These are phyloP conservation scores for Nowickia ferox DNA, from an alignment of 2,888 invertebrate species.

Conservation along the genomic window DNA sequence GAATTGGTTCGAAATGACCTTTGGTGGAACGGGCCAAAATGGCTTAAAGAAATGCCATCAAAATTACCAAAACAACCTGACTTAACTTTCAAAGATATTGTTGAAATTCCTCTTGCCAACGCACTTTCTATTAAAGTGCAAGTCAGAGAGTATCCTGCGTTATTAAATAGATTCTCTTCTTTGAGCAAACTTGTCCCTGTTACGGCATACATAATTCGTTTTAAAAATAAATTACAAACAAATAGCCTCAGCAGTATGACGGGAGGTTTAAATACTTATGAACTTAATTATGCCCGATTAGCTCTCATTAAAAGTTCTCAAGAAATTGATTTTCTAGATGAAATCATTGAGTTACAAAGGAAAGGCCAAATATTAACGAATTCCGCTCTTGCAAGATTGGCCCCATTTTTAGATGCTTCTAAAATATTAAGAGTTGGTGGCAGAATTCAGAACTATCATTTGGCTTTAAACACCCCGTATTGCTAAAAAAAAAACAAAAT, in stretches of 20 bases:
- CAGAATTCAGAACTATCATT: conserved; percentile 36
- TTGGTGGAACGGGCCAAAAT: too few species aligned
- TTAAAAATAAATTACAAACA: too few species aligned
- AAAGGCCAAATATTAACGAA: neutral
- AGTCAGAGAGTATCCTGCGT: neutral
- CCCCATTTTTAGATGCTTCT: conserved; percentile 35
- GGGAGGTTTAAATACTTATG: conserved; percentile 9
- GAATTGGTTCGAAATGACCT: too few species aligned
- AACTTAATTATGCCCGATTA: conserved; percentile 11
- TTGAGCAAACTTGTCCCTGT: conserved; percentile 12
- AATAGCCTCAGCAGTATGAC: conserved; percentile 17
- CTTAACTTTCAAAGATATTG: neutral
- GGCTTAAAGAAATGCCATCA: too few species aligned
- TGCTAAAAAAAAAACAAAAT: conserved; percentile 57
- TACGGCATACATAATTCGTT: conserved; percentile 11
- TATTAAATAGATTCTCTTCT: too few species aligned
- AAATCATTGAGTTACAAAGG: conserved; percentile 2
- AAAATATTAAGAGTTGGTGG: conserved; percentile 59
- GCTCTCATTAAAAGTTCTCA: too few species aligned
- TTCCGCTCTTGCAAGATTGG: neutral
- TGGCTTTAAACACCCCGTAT: conserved; percentile 51
- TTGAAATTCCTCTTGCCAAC: neutral
- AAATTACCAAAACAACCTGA: conserved; percentile 36
- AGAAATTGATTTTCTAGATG: neutral
- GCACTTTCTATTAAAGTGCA: neutral